These are phyloP conservation scores for Lasiurus cinereus DNA, from an alignment of 2,113 vertebrate genomes.

Conservation along the genomic window DNA sequence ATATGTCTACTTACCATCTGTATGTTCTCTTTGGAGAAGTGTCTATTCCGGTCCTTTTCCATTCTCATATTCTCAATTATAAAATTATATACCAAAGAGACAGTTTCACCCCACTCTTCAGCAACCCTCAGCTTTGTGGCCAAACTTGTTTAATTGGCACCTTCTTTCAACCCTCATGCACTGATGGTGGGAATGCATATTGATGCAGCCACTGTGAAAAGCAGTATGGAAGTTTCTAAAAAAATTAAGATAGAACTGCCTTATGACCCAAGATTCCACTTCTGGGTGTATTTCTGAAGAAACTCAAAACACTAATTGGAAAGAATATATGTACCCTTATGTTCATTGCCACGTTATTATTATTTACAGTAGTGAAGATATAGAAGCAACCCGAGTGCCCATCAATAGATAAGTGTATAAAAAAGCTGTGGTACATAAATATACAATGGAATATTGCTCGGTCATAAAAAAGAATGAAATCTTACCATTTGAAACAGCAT, in stretches of 20 bases:
- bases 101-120: neutral
- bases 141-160: neutral
- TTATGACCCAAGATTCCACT: neutral
- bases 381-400: neutral
- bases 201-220: neutral
- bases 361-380: neutral
- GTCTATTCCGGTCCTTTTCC: neutral
- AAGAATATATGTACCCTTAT: neutral
- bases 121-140: neutral
- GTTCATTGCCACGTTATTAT: neutral
- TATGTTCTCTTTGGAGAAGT: neutral
- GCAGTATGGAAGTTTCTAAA: neutral
- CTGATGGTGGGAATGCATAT: neutral
- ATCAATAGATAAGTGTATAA: neutral
- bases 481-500: neutral
- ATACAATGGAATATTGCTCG: neutral
- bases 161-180: neutral
- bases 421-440: neutral
- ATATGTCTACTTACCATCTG: neutral
- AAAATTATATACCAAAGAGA: neutral
- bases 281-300: neutral
- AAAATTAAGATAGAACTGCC: neutral
- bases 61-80: slow-evolving; percentile 20
- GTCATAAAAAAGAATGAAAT: neutral
- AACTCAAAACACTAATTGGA: neutral